Conservation (phyloP, 2,888 invertebrate genomes). For the Acanthoscelides obtectus region DNA sequence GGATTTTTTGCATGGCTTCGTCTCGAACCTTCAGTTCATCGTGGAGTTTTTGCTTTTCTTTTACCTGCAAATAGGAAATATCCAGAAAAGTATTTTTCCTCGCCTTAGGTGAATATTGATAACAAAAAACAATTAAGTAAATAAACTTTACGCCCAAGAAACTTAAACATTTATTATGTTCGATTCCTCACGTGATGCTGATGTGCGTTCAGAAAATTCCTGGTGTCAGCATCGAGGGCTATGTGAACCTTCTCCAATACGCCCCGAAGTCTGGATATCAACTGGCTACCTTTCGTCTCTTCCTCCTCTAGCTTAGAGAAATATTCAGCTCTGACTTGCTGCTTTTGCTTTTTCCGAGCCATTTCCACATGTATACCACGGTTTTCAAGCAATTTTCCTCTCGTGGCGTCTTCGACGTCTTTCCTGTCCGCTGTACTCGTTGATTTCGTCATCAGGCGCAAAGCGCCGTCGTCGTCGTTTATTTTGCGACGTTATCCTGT, state of each 20-base stretch:
- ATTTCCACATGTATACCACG: constrained; percentile 52
- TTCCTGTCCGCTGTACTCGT: constrained; percentile 40
- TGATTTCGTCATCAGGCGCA: constrained; percentile 42
- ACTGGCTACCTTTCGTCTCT: constrained; percentile 31
- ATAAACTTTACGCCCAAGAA: no score
- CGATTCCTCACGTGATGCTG: constrained; percentile 15
- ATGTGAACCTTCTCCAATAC: constrained; percentile 31
- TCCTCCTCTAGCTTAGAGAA: constrained; percentile 40
- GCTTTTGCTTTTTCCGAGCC: constrained; percentile 37
- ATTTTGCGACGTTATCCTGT: no score
- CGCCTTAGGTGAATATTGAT: no score
- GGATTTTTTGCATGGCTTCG: constrained; percentile 31
- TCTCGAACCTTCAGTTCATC: constrained; percentile 32
- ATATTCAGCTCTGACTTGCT: constrained; percentile 37
- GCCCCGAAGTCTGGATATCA: constrained; percentile 30
- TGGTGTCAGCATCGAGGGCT: constrained; percentile 32
- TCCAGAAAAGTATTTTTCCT: no score
- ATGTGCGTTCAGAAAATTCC: constrained; percentile 28
- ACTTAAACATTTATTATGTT: no score
- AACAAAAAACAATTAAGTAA: no score
- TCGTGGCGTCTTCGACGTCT: no score
- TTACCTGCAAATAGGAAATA: constrained; percentile 15
- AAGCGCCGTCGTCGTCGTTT: no score
- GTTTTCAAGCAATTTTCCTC: constrained; percentile 50
- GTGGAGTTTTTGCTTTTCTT: constrained; percentile 31